Evolutionary conservation across 2,797 vertebrate species (phyloP).

Genomic region (Rhinoraja longicauda): DNA sequence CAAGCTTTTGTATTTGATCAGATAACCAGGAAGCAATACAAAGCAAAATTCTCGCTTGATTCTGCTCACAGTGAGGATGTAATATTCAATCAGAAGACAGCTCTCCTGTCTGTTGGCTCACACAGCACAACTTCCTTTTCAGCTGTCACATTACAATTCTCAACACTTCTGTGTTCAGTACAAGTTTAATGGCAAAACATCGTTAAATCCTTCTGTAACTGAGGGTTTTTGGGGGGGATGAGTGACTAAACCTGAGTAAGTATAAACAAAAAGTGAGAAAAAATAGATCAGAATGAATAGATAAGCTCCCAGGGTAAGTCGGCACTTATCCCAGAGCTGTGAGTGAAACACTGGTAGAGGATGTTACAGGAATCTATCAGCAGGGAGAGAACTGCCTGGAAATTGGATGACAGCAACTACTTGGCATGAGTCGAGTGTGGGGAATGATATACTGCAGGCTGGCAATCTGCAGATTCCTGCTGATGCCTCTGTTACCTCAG

Average conservation of each 20-base stretch:
- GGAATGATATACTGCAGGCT: neutral
- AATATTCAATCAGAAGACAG: neutral
- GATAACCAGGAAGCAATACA: neutral
- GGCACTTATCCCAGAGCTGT: neutral
- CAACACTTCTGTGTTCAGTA: neutral
- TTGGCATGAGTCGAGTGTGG: neutral
- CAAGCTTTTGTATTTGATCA: neutral
- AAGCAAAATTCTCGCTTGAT: neutral
- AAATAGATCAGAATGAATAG: neutral
- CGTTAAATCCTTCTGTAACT: neutral
- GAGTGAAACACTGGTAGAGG: neutral
- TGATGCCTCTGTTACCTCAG: neutral
- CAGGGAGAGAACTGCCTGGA: neutral
- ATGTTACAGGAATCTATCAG: neutral
- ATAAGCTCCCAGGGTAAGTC: neutral
- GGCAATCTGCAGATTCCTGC: neutral
- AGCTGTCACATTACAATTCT: neutral
- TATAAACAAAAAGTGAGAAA: neutral
- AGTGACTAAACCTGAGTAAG: neutral
- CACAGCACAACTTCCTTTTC: neutral
- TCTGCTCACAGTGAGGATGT: neutral
- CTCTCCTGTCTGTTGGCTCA: neutral
- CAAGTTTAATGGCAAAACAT: neutral
- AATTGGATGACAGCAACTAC: neutral
- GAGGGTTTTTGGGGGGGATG: neutral